Base-by-base conservation (phyloP, 1,140 invertebrate genomes). In the Halesus radiatus region DNA sequence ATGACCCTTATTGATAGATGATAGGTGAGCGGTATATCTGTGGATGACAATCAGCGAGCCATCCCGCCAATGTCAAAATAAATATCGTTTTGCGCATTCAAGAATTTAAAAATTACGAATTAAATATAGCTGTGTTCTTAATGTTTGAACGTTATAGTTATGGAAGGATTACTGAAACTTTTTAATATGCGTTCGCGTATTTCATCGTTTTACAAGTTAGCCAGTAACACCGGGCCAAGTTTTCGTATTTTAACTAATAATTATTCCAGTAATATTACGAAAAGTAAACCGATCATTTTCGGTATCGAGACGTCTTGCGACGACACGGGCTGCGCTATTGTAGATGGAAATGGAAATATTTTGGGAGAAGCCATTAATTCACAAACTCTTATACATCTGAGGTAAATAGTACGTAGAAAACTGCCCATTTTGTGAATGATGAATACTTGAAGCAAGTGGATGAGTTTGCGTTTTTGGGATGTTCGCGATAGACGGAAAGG, bases 281-380 rank as follows among this genome's bases (percentile, higher is more conserved):
- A 8, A 74, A 66, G 23, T 8, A 74, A 64, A 62, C 52, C 72
- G 2, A 29, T 76, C 13, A 76, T 98, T 60, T 88, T 99, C 80
- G 98, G 98, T 8, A 98, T 99, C 83, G 98, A 99, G 92, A 98
- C 97, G n/a, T 99, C 97, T 84, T 99, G 97, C 88, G 98, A 99
- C 91, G 98, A 99, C 87, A 99, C 98, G 3, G 98, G 96, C 68
- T 94, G 94, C 85, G 98, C 96, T 62, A 91, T 99, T 84, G 93
- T 99, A 3, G 90, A 95, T 87, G 89, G 88, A 7, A 83, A 90
- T 68, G 94, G 95, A 45, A 90, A 91, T 78, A 90, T 99, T 79
- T 85, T 97, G 37, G 95, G 95, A 18, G 96, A 99, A 89, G 90
- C 93, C 54, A 85, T 95, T 62, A 87, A 93, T 85, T 97, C 96